Conservation (phyloP, 2,888 invertebrate species). For the Acrobasis suavella region DNA sequence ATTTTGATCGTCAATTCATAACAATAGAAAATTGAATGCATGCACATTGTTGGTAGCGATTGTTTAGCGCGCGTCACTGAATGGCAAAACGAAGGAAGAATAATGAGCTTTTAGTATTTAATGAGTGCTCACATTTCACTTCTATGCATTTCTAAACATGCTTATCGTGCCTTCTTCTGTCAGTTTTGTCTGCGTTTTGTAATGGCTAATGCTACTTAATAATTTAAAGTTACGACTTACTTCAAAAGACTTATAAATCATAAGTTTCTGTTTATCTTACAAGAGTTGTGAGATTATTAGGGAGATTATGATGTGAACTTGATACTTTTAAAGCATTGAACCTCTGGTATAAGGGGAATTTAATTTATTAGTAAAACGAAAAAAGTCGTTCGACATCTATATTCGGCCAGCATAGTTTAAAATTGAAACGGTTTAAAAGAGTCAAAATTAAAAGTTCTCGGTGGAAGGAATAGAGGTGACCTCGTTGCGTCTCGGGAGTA, state of each 20-base stretch:
- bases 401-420: neutral
- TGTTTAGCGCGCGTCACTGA: conserved; percentile 64
- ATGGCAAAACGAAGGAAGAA: conserved; percentile 58
- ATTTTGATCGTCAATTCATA: conserved; percentile 55
- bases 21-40: conserved; percentile 68
- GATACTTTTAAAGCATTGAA: neutral
- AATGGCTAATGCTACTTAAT: neutral
- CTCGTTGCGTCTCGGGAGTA: conserved; percentile 43
- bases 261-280: neutral
- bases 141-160: conserved; percentile 43
- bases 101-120: conserved; percentile 67
- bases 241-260: conserved; percentile 10
- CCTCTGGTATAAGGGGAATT: neutral
- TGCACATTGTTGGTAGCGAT: conserved; percentile 55
- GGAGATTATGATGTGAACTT: neutral
- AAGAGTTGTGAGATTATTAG: conserved; percentile 3
- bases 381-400: neutral
- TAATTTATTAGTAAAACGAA: neutral
- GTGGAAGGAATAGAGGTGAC: conserved; percentile 44
- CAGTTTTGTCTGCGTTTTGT: conserved; percentile 11
- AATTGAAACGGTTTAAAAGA: conserved; percentile 11
- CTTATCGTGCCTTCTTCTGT: conserved; percentile 32
- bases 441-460: conserved; percentile 28
- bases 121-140: conserved; percentile 52
- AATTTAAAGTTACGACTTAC: neutral